Evolutionary conservation across 2,113 vertebrate genomes (phyloP).

Genomic region (Nerophis lumbriciformis): DNA sequence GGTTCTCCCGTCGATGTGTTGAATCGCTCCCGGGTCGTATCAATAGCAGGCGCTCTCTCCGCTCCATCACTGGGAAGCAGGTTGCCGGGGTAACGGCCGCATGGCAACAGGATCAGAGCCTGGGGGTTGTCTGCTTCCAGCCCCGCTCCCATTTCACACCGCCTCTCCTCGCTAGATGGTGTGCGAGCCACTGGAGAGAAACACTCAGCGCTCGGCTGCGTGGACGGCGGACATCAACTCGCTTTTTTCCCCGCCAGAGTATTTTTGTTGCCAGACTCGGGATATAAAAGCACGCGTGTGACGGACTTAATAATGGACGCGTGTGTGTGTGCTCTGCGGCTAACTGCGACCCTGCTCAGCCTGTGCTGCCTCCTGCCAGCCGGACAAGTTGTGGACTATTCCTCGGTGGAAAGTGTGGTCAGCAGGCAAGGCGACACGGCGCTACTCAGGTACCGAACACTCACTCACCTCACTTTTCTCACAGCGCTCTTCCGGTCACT

Average conservation of each 20-base stretch:
- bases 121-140: constrained; percentile 83
- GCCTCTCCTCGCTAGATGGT: constrained; percentile 88
- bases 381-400: constrained; percentile 89
- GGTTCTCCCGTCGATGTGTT: constrained; percentile 55
- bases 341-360: constrained; percentile 85
- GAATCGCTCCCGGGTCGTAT: constrained; percentile 67
- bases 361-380: constrained; percentile 88
- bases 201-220: constrained; percentile 60
- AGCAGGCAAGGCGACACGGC: constrained; percentile 96
- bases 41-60: constrained; percentile 66
- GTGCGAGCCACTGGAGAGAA: constrained; percentile 83
- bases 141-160: constrained; percentile 81
- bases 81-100: constrained; percentile 98
- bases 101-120: constrained; percentile 95
- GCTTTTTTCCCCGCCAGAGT: constrained; percentile 11
- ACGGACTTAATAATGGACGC: constrained; percentile 93
- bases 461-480: constrained; percentile 54
- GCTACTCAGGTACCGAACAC: constrained; percentile 82
- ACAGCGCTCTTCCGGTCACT: not conserved
- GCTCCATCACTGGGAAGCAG: constrained; percentile 80
- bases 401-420: constrained; percentile 88
- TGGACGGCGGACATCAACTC: constrained; percentile 56
- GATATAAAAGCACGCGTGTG: constrained; percentile 60
- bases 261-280: constrained; percentile 44
- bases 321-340: constrained; percentile 93